Evolutionary conservation across 2,797 vertebrate species (phyloP).

Genomic region (Crocodylus rhombifer): DNA sequence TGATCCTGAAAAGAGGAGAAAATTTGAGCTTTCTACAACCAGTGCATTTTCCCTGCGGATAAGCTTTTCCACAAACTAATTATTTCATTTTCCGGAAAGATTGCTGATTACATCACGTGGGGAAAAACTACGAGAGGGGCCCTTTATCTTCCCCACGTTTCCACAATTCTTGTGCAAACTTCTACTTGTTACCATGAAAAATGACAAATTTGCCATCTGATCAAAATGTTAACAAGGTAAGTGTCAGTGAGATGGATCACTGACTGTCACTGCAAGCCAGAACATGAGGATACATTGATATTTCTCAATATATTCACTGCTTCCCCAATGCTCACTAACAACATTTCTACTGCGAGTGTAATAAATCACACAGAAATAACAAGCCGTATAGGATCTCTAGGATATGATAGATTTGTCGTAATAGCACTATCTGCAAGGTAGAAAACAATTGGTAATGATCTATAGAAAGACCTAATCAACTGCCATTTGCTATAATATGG

Average conservation of each 20-base stretch:
- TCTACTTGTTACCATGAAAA: constrained; percentile 87
- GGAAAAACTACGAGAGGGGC: constrained; percentile 72
- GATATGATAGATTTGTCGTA: constrained; percentile 85
- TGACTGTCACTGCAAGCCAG: constrained; percentile 86
- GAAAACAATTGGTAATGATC: constrained; percentile 88
- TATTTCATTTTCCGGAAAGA: constrained; percentile 82
- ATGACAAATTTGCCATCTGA: constrained; percentile 92
- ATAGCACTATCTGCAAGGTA: constrained; percentile 82
- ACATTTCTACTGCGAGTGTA: constrained; percentile 83
- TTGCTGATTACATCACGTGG: constrained; percentile 79
- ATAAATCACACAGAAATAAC: constrained; percentile 91
- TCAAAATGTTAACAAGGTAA: constrained; percentile 96
- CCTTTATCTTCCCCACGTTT: constrained; percentile 83
- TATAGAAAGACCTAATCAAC: constrained; percentile 87
- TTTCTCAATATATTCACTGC: constrained; percentile 90
- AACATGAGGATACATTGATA: constrained; percentile 94
- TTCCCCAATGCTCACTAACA: constrained; percentile 87
- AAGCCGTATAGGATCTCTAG: constrained; percentile 80
- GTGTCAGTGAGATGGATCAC: constrained; percentile 92
- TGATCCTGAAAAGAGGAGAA: constrained; percentile 79
- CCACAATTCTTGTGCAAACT: constrained; percentile 85
- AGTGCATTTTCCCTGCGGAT: constrained; percentile 72
- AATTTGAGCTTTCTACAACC: constrained; percentile 73
- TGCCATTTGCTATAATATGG: constrained; percentile 79
- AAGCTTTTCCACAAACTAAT: constrained; percentile 79